These are phyloP conservation scores for Colius striatus DNA, from an alignment of 2,113 vertebrate species.

Conservation along the genomic window DNA sequence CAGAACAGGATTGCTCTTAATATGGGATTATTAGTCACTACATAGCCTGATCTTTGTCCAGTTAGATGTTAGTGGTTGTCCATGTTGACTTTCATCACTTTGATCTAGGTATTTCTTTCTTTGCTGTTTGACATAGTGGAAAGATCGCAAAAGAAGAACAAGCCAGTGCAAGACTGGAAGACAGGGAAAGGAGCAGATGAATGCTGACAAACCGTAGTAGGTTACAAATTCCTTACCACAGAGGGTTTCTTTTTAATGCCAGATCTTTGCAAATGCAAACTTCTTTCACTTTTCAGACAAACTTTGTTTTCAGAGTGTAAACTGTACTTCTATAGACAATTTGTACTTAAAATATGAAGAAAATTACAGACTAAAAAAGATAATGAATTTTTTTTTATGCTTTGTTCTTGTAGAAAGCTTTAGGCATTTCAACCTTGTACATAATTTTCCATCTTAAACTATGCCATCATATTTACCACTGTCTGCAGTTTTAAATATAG, in stretches of 20 bases:
- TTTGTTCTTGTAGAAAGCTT: background rate
- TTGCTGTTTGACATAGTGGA: background rate
- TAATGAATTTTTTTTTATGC: background rate
- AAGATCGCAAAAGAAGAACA: background rate
- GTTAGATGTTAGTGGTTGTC: background rate
- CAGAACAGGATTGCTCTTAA: background rate
- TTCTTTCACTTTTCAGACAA: background rate
- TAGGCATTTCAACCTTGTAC: background rate
- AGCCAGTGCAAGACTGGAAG: background rate
- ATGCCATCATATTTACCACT: background rate
- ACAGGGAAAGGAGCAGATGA: background rate
- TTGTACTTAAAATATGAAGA: background rate
- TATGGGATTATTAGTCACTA: background rate
- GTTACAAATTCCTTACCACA: background rate
- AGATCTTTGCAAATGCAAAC: background rate
- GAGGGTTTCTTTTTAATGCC: background rate
- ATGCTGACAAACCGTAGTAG: background rate
- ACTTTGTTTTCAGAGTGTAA: background rate
- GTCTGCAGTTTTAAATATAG: background rate
- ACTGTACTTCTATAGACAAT: background rate
- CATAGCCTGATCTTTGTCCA: background rate
- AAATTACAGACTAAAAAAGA: background rate
- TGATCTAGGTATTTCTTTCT: background rate
- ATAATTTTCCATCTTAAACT: background rate
- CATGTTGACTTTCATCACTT: background rate